Percentiles rank a stretch among this genome's conserved stretches.
Conservation (phyloP, 2,113 vertebrate species). For the Bubo scandiacus region DNA sequence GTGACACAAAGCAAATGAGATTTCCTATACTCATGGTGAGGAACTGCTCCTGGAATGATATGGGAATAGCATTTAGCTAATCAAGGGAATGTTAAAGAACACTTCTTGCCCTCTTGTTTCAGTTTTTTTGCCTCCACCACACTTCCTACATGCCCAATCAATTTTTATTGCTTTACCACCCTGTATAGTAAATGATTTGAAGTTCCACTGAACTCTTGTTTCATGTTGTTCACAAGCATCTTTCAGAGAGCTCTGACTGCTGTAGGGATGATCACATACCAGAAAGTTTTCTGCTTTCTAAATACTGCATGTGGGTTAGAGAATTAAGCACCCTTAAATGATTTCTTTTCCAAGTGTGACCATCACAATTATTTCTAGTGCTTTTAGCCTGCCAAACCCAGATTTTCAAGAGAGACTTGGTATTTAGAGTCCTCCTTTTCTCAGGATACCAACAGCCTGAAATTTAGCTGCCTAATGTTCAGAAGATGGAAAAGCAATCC, state of each 20-base stretch:
- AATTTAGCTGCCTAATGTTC: background rate
- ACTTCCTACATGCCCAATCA: background rate
- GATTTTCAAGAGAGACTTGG: background rate
- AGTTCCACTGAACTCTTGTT: background rate
- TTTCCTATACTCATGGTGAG: rapidly evolving
- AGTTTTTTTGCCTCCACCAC: background rate
- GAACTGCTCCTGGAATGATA: background rate
- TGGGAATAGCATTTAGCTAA: background rate
- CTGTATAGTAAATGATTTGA: background rate
- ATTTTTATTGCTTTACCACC: background rate
- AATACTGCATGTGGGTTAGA: background rate
- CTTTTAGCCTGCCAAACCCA: background rate
- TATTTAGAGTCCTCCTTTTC: background rate
- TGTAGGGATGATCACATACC: background rate
- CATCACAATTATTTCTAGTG: background rate
- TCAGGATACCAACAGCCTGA: background rate
- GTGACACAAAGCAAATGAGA: background rate
- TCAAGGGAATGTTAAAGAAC: background rate
- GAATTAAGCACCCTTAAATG: background rate
- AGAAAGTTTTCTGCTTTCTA: background rate
- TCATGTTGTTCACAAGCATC: background rate
- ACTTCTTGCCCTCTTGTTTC: background rate
- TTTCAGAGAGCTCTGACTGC: background rate
- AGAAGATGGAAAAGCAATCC: background rate
- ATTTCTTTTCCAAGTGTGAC: background rate